These are phyloP conservation scores for Intellagama lesueurii DNA, from an alignment of 2,797 vertebrate species.

Conservation along the genomic window DNA sequence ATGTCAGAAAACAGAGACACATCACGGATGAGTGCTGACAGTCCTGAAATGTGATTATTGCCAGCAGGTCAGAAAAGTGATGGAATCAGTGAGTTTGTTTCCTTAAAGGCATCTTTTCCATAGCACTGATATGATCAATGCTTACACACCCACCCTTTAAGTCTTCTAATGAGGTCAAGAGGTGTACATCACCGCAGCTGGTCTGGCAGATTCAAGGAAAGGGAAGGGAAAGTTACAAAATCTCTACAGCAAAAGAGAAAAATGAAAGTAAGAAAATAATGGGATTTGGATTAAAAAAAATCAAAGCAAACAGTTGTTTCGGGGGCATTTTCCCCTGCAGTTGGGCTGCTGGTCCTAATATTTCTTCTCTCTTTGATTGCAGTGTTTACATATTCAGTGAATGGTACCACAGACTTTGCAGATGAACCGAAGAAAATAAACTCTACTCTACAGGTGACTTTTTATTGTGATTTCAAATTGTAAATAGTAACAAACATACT, in stretches of 20 bases:
- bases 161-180: background rate
- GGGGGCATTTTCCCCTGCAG: background rate
- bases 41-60: background rate
- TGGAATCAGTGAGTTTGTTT: background rate
- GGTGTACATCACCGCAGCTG: background rate
- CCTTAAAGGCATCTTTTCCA: background rate
- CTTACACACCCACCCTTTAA: background rate
- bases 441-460: slow-evolving; percentile 78
- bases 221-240: background rate
- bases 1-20: background rate
- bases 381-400: slow-evolving; percentile 94
- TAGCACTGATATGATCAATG: background rate
- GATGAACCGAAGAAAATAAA: slow-evolving; percentile 82
- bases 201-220: background rate
- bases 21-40: background rate
- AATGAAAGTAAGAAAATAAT: background rate
- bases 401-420: slow-evolving; percentile 85
- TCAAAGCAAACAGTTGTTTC: background rate
- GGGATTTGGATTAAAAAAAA: background rate
- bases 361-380: slow-evolving; percentile 57
- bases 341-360: slow-evolving; percentile 17
- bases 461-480: slow-evolving; percentile 8
- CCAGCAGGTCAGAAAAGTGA: background rate
- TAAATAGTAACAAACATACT: background rate
- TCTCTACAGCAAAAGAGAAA: background rate